phyloP scores from a whole-genome alignment of 2,113 vertebrate species.

The Tupaia chinensis region DNA sequence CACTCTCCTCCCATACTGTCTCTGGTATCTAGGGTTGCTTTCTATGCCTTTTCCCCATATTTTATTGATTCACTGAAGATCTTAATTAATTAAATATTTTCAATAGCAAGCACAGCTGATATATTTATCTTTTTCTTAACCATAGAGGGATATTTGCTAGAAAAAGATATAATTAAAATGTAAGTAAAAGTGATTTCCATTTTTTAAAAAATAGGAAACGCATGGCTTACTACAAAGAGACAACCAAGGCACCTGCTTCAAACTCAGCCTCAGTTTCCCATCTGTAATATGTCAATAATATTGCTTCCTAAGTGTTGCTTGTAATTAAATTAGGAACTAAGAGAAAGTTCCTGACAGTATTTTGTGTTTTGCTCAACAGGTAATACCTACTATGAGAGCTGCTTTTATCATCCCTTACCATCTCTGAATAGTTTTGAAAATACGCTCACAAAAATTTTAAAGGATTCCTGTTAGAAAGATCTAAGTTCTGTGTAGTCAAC shows the following conservation, averaged over 20 bases:
- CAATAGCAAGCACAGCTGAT: too few relatives aligned
- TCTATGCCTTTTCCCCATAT: too few relatives aligned
- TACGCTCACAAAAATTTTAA: background rate
- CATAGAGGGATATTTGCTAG: background rate
- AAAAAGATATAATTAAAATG: background rate
- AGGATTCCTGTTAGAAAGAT: background rate
- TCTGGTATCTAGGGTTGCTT: too few relatives aligned
- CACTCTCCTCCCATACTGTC: too few relatives aligned
- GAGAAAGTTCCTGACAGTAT: background rate
- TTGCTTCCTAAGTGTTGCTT: background rate
- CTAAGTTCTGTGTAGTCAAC: background rate
- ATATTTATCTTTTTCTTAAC: background rate
- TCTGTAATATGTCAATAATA: background rate
- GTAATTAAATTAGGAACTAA: background rate
- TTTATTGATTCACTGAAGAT: too few relatives aligned
- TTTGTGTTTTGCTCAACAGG: constrained; percentile 24
- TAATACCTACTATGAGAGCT: background rate
- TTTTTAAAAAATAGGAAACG: background rate
- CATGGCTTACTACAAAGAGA: background rate
- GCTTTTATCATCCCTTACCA: background rate
- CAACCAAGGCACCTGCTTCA: background rate
- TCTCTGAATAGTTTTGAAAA: background rate
- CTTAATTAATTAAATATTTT: too few relatives aligned
- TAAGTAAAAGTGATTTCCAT: background rate
- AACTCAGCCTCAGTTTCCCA: background rate